Percentiles rank a stretch among this genome's conserved stretches.
phyloP scores from a whole-genome alignment of 2,888 invertebrate genomes.

The Belgica antarctica region DNA sequence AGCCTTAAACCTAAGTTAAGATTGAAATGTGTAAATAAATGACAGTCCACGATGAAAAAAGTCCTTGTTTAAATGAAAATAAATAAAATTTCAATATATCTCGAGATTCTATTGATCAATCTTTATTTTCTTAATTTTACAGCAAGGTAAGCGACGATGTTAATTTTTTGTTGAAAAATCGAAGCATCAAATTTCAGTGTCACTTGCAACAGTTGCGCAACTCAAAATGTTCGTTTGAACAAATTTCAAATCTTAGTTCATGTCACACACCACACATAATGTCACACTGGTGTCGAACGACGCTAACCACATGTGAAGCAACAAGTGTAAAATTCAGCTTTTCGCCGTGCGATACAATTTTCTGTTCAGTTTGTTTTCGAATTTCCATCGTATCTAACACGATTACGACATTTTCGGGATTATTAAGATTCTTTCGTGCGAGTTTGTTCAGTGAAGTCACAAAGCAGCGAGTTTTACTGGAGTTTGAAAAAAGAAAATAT shows the following conservation, averaged over 20 bases:
- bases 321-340: slow-evolving; percentile 13
- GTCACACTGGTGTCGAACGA: not conserved
- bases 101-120: too few relatives aligned
- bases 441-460: not conserved
- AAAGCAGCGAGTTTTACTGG: not conserved
- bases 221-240: not conserved
- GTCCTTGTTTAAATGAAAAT: too few relatives aligned
- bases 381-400: slow-evolving; percentile 23
- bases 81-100: not conserved
- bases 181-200: too few relatives aligned
- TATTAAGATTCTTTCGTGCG: not conserved
- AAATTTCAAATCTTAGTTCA: not conserved
- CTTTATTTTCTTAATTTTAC: too few relatives aligned
- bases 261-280: not conserved
- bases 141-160: too few relatives aligned
- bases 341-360: not conserved
- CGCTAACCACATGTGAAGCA: not conserved
- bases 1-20: too few relatives aligned
- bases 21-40: too few relatives aligned
- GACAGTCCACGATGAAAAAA: too few relatives aligned
- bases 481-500: too few relatives aligned
- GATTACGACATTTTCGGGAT: not conserved
- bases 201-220: too few relatives aligned
- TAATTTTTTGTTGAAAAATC: too few relatives aligned
- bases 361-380: slow-evolving; percentile 29